These are phyloP conservation scores for Gouania willdenowi DNA, from an alignment of 2,797 vertebrate genomes.

Conservation along the genomic window DNA sequence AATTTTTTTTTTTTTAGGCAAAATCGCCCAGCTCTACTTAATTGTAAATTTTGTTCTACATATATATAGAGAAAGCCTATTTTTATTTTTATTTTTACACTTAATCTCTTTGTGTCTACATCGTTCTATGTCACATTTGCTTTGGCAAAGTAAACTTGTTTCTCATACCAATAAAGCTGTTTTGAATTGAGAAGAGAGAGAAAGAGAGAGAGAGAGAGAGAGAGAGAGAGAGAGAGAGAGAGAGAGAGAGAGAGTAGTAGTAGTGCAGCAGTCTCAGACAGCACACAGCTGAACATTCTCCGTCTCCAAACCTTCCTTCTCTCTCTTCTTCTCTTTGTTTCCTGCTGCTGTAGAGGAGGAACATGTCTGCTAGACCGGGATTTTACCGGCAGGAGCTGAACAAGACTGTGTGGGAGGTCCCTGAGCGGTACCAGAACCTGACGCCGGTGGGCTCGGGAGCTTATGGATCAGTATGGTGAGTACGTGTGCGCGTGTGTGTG, in stretches of 20 bases:
- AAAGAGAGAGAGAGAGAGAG: not conserved
- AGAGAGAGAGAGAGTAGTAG: constrained; percentile 2
- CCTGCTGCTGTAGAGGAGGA: not conserved
- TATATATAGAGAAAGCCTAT: too few species aligned
- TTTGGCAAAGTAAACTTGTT: too few species aligned
- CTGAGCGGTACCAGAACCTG: constrained; percentile 91
- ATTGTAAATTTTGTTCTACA: too few species aligned
- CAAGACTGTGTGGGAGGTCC: constrained; percentile 96
- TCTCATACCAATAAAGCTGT: too few species aligned
- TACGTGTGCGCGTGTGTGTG: constrained; percentile 57
- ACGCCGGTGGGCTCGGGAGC: constrained; percentile 94
- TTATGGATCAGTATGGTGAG: constrained; percentile 95
- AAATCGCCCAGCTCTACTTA: too few species aligned
- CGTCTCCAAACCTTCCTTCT: not conserved
- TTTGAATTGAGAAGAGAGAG: too few species aligned
- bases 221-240: not conserved
- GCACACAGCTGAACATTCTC: constrained; percentile 19
- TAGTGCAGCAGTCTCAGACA: constrained; percentile 16
- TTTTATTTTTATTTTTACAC: too few species aligned
- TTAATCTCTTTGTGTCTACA: too few species aligned
- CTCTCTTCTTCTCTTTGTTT: not conserved
- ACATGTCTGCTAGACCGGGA: constrained; percentile 84
- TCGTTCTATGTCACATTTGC: too few species aligned
- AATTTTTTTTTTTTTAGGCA: too few species aligned
- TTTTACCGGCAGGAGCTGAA: constrained; percentile 94